Conservation (phyloP, 1,140 invertebrate genomes). For the Macrotrachela quadricornifera region DNA sequence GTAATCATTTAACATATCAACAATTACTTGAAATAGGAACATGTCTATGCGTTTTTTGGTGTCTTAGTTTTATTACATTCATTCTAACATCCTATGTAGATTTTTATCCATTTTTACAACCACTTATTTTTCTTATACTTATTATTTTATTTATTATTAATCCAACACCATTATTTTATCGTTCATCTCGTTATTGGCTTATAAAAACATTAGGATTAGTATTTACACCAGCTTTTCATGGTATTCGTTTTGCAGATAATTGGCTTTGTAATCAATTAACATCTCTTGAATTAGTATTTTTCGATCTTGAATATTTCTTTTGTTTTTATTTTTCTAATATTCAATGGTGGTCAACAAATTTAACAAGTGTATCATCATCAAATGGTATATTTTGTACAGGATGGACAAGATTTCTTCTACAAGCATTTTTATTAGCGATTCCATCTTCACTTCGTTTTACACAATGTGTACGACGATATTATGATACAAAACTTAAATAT, state of each 20-base stretch:
- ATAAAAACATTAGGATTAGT: slow-evolving; percentile 1
- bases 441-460: slow-evolving; percentile 94
- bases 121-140: slow-evolving; percentile 3
- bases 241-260: slow-evolving; percentile 93
- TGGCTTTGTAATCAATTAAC: slow-evolving; percentile 98
- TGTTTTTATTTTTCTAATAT: slow-evolving; percentile 32
- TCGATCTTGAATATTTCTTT: slow-evolving; percentile 79
- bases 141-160: slow-evolving; percentile 4
- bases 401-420: too few species aligned
- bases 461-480: slow-evolving; percentile 79
- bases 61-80: slow-evolving; percentile 42
- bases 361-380: too few species aligned
- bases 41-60: slow-evolving; percentile 88
- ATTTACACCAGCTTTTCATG: slow-evolving; percentile 77
- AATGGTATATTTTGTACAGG: too few species aligned
- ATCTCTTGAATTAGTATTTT: slow-evolving; percentile 61
- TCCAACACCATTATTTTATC: slow-evolving; percentile 3
- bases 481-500: slow-evolving; percentile 49
- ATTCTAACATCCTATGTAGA: background rate
- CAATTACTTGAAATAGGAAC: slow-evolving; percentile 82
- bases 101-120: background rate
- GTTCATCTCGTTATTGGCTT: slow-evolving; percentile 1
- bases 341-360: background rate
- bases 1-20: slow-evolving; percentile 79
- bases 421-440: too few species aligned